Conservation (phyloP, 2,888 invertebrate genomes). For the Neoaliturus tenellus region DNA sequence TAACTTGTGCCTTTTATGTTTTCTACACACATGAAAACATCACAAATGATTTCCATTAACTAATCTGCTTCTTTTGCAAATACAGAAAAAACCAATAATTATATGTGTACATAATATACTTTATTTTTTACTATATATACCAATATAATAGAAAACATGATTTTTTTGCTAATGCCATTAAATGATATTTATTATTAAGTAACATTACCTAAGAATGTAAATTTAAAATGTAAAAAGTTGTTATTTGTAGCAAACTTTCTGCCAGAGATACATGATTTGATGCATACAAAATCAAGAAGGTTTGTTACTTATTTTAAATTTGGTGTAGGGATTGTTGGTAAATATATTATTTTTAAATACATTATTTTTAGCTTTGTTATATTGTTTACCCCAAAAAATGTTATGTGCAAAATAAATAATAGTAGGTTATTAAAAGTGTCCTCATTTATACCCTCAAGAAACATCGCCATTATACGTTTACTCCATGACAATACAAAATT, state of each 20-base stretch:
- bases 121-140: not conserved
- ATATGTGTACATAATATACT: too few species aligned
- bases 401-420: constrained; percentile 36
- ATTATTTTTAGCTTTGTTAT: constrained; percentile 47
- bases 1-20: constrained; percentile 34
- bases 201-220: not conserved
- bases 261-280: not conserved
- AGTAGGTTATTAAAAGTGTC: constrained; percentile 10
- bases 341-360: constrained; percentile 24
- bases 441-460: too few species aligned
- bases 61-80: too few species aligned
- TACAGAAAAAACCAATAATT: too few species aligned
- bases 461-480: too few species aligned
- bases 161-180: not conserved
- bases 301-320: not conserved
- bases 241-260: not conserved
- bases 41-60: not conserved
- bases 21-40: not conserved
- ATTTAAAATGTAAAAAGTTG: not conserved
- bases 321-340: constrained; percentile 32
- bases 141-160: not conserved
- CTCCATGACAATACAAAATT: too few species aligned
- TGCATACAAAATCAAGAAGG: not conserved
- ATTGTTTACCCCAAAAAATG: constrained; percentile 42
- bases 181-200: not conserved